phyloP scores from a whole-genome alignment of 2,797 vertebrate genomes.

The Leucoraja ocellata region DNA sequence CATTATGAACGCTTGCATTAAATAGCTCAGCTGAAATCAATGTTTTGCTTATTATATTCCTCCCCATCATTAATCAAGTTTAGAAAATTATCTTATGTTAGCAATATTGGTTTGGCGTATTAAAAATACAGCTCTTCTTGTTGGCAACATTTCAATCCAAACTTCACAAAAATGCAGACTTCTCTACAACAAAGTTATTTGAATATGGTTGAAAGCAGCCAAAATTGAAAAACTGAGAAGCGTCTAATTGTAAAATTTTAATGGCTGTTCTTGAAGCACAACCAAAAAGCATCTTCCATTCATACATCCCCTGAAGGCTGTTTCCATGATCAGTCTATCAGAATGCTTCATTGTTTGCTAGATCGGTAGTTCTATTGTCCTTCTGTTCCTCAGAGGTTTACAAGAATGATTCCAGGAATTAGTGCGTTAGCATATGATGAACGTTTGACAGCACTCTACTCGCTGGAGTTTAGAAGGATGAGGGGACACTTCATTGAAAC shows the following conservation, averaged over 20 bases:
- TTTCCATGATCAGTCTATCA: neutral
- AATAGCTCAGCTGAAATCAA: conserved; percentile 7
- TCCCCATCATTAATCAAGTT: neutral
- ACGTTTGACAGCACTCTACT: no score
- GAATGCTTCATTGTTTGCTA: conserved; percentile 6
- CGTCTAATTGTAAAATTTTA: neutral
- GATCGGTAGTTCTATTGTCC: neutral
- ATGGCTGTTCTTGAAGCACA: neutral
- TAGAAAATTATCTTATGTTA: neutral
- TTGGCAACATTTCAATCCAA: neutral
- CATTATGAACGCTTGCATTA: neutral
- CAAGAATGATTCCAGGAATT: no score
- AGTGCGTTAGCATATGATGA: no score
- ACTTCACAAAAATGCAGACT: conserved; percentile 15
- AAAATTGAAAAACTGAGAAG: conserved; percentile 15
- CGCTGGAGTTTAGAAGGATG: no score
- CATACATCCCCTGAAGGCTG: neutral
- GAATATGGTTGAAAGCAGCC: neutral
- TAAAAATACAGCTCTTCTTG: neutral
- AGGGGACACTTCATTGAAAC: no score
- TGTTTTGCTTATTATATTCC: neutral
- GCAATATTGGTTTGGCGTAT: neutral
- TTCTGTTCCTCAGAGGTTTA: neutral
- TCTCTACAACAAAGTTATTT: neutral
- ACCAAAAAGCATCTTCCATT: neutral